Base-by-base conservation (phyloP, 2,797 vertebrate species). In the Sternotherus odoratus region DNA sequence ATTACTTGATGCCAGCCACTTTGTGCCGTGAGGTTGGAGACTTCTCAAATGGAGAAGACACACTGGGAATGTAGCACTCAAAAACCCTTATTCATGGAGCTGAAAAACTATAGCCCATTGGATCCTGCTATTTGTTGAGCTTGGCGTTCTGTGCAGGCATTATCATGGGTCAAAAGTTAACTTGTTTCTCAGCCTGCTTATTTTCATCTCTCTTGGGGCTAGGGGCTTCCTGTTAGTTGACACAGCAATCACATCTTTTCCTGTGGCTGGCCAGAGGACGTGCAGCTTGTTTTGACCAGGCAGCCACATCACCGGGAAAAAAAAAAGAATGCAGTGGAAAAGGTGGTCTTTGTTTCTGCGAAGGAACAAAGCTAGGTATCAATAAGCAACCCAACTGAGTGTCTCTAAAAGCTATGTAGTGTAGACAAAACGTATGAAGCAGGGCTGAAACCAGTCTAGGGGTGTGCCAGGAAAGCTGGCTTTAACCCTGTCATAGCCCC, bases 191-290 rank as follows among this genome's bases (percentile, higher is more conserved):
- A 88, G 36, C 83, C 66, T 88, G 72, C 81, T 92, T 74, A 57
- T 77, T 85, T 21, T 85, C 85, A 23, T n/a, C 60, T 78, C 92
- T 93, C 72, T 28, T 85, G 85, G 89, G 86, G 82, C 36, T 82
- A 56, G 82, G 72, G 78, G 75, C 89, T 93, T 91, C 89, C 85
- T 93, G 92, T 93, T 93, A 88, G 85, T 82, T 83, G 74, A 81
- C 39, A 36, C 80, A 91, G 82, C 57, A 92, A 89, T 79, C 39
- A 43, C 82, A 80, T 80, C n/a, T 82, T 85, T 92, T 89, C 82
- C 82, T 89, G 60, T 82, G 83, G 84, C 54, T 46, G 54, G 69
- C 77, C 57, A 85, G 72, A 85, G 86, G 78, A 85, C 88, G 46
- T 48, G 60, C 39, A 46, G 51, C 51, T 78, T 82, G 50, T 4